Evolutionary conservation across 2,113 vertebrate species (phyloP), one percentile per base, ranked within the genome.

Genomic region (Asarcornis scutulata): DNA sequence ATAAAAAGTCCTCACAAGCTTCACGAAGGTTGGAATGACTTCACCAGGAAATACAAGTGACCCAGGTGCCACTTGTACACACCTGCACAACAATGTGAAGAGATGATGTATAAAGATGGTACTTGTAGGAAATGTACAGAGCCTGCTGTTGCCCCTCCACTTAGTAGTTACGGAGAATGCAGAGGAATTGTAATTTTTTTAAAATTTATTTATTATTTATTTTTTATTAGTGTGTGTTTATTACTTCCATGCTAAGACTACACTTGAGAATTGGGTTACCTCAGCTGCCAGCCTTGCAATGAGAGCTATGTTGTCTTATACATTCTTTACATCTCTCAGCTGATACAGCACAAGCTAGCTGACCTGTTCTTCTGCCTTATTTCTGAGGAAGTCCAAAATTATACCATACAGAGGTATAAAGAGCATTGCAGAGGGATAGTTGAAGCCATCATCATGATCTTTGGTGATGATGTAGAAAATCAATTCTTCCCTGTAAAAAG

Each of bases 231-330:
- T 13, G 48, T 50, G 18, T 29, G 9, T 73, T 67, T 1, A 1
- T 75, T 56, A 34, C 8, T 75, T 59, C 55, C 10, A 5, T 36
- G 13, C 14, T 46, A 62, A n/a, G 48, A 22, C 27, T n/a, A 13
- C 42, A 34, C 0, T 0, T 23, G 29, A 1, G 9, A 16, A 17
- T 7, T 15, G 25, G 31, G 34, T 36, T 53, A 48, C 14, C 68
- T 46, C 22, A 34, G 26, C 56, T 69, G 31, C 17, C 67, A 74
- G 55, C 32, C 36, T 74, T 44, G 38, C 16, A 68, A 38, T 44
- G 29, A 62, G 55, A 44, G 27, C 31, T 66, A 50, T 5, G 13
- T 11, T 23, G 40, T 58, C 34, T 83, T 46, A 25, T 1, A 31
- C 18, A 25, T 7, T n/a, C 32, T n/a, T 73, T 50, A 40, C 17